Evolutionary conservation across 1,140 invertebrate species (phyloP), one percentile per base, ranked within the genome.

Genomic region (Heliconius eleuchia): DNA sequence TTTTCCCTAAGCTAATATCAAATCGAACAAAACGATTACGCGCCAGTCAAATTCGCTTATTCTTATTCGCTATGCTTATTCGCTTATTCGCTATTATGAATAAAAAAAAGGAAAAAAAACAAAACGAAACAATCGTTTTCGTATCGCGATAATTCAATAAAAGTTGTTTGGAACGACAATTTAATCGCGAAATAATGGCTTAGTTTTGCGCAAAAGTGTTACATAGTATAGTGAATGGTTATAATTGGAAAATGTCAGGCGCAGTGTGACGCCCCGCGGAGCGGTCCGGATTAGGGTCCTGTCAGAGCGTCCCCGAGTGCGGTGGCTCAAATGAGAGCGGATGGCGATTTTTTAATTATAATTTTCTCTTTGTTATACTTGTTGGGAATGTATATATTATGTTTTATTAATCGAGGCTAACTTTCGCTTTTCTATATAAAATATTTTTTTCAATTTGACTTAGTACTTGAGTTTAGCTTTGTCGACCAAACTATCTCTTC

Each of bases 241-340:
- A 91, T 94, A 94, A 92, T 93, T 94, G 92, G 88, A 93, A 93
- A 94, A 93, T 83, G 92, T 94, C 91, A 92, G 83, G 79, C 79
- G 85, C 92, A 94, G 88, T 80, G 87, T 86, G 91, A 88, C 91
- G 89, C 89, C 92, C 92, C 91, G 89, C 89, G 85, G 92, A 87
- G 92, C 85, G 80, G 88, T 79, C 80, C 79, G 90, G 91, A 93
- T 91, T 92, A 94, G 92, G 92, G 92, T 93, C 81, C 91, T 93
- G 91, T 93, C 92, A 93, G 88, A 88, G 88, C 86, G 86, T 79
- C 83, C 82, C 80, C 74, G 80, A 73, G 79, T 75, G 70, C 23
- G 60, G 71, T 80, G 87, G 82, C 80, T 18, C 79, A 83, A 84
- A 80, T 46, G 66, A 37, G 71, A 78, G 52, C 71, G 66, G 37